Percentiles rank a stretch among this genome's conserved stretches.
Conservation (phyloP, 2,113 vertebrate species). For the Gorsachius goisagi region DNA sequence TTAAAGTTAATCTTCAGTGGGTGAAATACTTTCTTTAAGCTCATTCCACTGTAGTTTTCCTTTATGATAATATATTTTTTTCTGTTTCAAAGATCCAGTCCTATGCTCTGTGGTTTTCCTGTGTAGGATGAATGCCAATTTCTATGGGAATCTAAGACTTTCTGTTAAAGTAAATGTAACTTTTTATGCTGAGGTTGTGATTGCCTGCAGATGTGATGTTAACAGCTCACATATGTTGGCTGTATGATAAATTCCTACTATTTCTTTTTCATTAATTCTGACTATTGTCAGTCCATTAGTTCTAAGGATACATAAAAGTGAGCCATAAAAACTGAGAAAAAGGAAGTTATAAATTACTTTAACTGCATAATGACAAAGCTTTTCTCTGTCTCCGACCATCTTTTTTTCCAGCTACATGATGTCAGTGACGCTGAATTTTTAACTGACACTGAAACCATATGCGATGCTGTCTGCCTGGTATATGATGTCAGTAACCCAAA, state of each 20-base stretch:
- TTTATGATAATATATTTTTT: background rate
- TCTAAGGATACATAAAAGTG: background rate
- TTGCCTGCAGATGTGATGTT: background rate
- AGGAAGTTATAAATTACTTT: background rate
- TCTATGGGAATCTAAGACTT: background rate
- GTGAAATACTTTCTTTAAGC: background rate
- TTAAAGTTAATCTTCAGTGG: background rate
- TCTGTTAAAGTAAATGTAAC: background rate
- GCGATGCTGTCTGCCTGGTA: slow-evolving; percentile 93
- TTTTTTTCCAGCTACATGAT: slow-evolving; percentile 86
- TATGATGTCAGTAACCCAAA: slow-evolving; percentile 91
- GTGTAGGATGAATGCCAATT: background rate
- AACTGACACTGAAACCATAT: slow-evolving; percentile 86
- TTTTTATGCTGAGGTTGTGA: background rate
- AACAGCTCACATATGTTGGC: background rate
- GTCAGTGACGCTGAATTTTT: slow-evolving; percentile 90
- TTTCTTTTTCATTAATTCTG: background rate
- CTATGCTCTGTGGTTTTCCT: background rate
- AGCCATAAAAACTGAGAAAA: background rate
- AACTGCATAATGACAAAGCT: background rate
- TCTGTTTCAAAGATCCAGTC: background rate
- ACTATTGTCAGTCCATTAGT: background rate
- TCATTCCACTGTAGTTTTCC: background rate
- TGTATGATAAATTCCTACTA: background rate
- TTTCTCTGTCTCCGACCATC: background rate